Evolutionary conservation across 2,797 vertebrate genomes (phyloP), one percentile per base, ranked within the genome.

Genomic region (Loris lydekkerianus): DNA sequence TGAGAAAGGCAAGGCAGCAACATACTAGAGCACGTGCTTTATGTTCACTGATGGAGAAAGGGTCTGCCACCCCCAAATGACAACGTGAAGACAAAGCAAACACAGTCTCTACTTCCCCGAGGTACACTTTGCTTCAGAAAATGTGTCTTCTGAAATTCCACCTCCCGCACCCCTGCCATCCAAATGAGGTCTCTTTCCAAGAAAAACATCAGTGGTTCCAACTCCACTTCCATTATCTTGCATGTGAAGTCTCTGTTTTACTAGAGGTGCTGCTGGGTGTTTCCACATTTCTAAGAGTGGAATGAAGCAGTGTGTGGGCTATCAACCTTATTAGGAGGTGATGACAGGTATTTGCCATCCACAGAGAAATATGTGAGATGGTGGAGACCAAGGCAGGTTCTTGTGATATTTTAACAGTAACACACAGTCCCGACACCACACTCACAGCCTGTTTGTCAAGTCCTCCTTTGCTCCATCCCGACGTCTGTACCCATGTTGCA

Each of bases 1-100:
- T 81, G 70, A 95, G 94, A 95, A 96, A 95, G 94, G 46, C 63
- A 78, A 97, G 94, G 86, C 69, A 15, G 82, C 4, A 9, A n/a
- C n/a, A 56, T 21, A 3, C 80, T 29, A 6, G 82, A 89, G 67
- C 40, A 10, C 31, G 60, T 49, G 83, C 60, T 31, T 86, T 70
- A 10, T 92, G 83, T 34, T 95, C 70, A 13, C 53, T 10, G 58
- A 40, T 5, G 43, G 60, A 29, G 73, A 80, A 67, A 77, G 37
- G 23, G 34, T 61, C 86, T 84, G 78, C 86, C 80, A 89, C 63
- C 65, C 82, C 49, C 27, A 92, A 81, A 92, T 78, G 97, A 96
- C 81, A 92, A 80, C 0, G 27, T 27, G 72, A 94, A 83, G 88
- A 80, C 75, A 88, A 95, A 94, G 86, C 69, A 61, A 86, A 86